Conservation (phyloP, 2,113 vertebrate species). For the Penelope pileata region DNA sequence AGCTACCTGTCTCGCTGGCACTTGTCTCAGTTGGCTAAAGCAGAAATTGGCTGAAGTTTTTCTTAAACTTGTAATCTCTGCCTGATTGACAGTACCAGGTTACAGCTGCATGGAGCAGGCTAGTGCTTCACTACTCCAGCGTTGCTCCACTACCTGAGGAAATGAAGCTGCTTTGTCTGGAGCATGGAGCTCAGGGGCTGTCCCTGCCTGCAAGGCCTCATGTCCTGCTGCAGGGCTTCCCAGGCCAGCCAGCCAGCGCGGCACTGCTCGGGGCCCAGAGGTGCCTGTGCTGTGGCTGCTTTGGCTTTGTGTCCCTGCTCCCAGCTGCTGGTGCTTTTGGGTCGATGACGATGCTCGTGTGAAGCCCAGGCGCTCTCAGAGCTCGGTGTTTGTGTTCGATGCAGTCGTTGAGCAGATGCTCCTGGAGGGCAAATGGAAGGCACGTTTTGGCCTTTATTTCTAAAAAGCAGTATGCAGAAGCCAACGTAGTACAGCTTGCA, state of each 20-base stretch:
- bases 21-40: not conserved
- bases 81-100: not conserved
- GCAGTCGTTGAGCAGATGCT: not conserved
- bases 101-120: not conserved
- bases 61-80: not conserved
- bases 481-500: not conserved
- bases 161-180: not conserved
- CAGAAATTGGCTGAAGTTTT: not conserved
- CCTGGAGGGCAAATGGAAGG: not conserved
- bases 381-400: fast-evolving
- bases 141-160: not conserved
- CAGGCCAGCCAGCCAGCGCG: no score
- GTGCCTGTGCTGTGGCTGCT: not conserved
- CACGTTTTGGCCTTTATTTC: not conserved
- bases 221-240: not conserved
- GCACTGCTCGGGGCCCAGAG: not conserved
- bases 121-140: fast-evolving
- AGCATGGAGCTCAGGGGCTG: fast-evolving
- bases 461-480: not conserved
- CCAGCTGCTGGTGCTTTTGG: not conserved
- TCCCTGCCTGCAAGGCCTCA: fast-evolving
- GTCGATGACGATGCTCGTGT: fast-evolving
- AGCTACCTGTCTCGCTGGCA: no score
- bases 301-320: not conserved
- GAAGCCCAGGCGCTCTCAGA: fast-evolving